Percentiles rank a stretch among this genome's conserved stretches.
Conservation (phyloP, 2,797 vertebrate species). For the Harpagifer antarcticus region DNA sequence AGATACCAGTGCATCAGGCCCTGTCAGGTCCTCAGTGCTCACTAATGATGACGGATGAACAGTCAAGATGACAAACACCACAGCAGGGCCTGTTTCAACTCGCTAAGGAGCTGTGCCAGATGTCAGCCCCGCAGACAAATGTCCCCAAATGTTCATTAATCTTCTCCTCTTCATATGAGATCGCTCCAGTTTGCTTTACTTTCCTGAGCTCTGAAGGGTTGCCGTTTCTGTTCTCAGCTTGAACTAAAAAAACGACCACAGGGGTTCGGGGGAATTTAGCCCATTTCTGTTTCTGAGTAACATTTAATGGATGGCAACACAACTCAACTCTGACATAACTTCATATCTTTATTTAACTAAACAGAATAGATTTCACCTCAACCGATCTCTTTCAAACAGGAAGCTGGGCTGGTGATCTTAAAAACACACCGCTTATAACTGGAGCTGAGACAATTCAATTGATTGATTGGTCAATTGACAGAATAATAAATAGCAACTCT, state of each 20-base stretch:
- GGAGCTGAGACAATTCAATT: not conserved
- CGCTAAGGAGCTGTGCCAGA: slow-evolving; percentile 73
- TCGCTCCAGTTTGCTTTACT: not conserved
- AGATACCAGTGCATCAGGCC: slow-evolving; percentile 67
- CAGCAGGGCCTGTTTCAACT: slow-evolving; percentile 78
- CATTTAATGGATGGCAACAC: slow-evolving; percentile 15
- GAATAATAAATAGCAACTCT: not conserved
- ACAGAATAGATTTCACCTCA: not conserved
- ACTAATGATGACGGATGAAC: slow-evolving; percentile 84
- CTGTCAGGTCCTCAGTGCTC: slow-evolving; percentile 62
- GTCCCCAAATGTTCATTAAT: slow-evolving; percentile 66
- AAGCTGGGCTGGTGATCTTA: not conserved
- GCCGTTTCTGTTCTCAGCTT: not conserved
- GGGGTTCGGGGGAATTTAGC: too few species aligned
- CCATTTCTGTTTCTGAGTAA: not conserved
- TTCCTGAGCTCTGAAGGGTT: not conserved
- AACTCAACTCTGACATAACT: slow-evolving; percentile 16
- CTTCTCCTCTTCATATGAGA: slow-evolving; percentile 27
- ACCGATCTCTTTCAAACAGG: not conserved
- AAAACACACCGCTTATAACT: not conserved
- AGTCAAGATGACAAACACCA: slow-evolving; percentile 75
- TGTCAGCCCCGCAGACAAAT: slow-evolving; percentile 70
- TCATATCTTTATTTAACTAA: slow-evolving; percentile 24
- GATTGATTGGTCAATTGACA: not conserved
- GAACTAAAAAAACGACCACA: not conserved